phyloP scores from a whole-genome alignment of 2,113 vertebrate species.

The Xyrauchen texanus region DNA sequence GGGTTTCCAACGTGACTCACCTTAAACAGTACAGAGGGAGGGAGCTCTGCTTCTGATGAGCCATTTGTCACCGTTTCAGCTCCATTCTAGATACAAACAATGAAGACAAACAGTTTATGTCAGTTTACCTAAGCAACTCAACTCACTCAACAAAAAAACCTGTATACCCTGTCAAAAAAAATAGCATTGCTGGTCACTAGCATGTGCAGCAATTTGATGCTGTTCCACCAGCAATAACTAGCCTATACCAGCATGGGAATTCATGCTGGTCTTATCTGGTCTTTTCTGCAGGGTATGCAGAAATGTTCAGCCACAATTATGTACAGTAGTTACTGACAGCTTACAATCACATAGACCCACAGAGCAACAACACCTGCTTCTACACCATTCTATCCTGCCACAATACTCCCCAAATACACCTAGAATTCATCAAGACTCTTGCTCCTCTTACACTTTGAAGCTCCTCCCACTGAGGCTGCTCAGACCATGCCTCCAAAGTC shows the following conservation, averaged over 20 bases:
- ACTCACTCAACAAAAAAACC: neutral
- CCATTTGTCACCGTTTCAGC: conserved; percentile 82
- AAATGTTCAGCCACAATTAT: too few relatives aligned
- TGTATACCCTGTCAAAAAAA: too few relatives aligned
- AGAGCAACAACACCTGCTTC: too few relatives aligned
- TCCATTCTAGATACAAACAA: conserved; percentile 69
- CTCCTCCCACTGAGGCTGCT: conserved; percentile 33
- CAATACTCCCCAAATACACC: neutral
- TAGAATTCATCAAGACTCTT: neutral
- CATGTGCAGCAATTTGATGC: too few relatives aligned
- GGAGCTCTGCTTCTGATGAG: conserved; percentile 80
- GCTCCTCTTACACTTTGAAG: conserved; percentile 66
- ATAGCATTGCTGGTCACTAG: too few relatives aligned
- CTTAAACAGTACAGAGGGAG: conserved; percentile 91
- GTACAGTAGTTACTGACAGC: too few relatives aligned
- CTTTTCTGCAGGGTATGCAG: too few relatives aligned
- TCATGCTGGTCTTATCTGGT: too few relatives aligned
- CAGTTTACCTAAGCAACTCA: neutral
- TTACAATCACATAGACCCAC: too few relatives aligned
- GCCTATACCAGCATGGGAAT: too few relatives aligned
- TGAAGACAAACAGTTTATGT: neutral
- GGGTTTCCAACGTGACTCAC: conserved; percentile 62
- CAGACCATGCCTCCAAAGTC: neutral
- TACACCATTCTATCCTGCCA: neutral
- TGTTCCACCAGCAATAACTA: too few relatives aligned